These are phyloP conservation scores for Himalopsyche japonica DNA, from an alignment of 2,888 invertebrate genomes.

Conservation along the genomic window DNA sequence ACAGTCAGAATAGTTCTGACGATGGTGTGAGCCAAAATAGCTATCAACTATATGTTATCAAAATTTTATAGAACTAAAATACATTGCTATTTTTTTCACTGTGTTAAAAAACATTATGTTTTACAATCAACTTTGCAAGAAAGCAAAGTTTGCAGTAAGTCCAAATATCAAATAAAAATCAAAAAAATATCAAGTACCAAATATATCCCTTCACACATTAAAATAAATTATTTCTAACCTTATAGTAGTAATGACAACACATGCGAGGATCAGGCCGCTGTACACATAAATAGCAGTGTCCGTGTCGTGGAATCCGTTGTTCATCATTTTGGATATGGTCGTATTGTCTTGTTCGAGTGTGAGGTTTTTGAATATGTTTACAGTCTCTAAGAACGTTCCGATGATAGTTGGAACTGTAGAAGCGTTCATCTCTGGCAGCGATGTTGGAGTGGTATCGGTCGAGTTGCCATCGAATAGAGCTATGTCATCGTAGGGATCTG, in stretches of 20 bases:
- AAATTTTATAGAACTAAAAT: no score
- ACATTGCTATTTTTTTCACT: no score
- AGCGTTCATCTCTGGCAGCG: neutral
- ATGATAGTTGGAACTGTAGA: constrained; percentile 45
- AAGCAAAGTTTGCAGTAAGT: no score
- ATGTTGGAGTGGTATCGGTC: neutral
- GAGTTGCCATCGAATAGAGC: neutral
- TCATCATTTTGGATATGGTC: constrained; percentile 21
- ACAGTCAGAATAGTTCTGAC: no score
- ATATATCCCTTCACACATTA: neutral
- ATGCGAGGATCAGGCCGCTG: constrained; percentile 60
- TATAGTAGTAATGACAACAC: constrained; percentile 64
- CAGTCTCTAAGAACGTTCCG: constrained; percentile 48
- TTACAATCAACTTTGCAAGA: no score
- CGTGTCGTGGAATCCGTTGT: constrained; percentile 30
- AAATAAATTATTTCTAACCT: constrained; percentile 46
- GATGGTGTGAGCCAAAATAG: no score
- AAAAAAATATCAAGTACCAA: no score
- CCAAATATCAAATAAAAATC: no score
- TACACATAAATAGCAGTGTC: constrained; percentile 60
- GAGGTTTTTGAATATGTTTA: constrained; percentile 47
- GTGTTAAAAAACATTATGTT: no score
- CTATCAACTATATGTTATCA: no score
- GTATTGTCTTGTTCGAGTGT: constrained; percentile 15
- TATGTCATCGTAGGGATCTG: neutral